phyloP scores from a whole-genome alignment of 2,797 vertebrate genomes.

The Vipera ursinii region DNA sequence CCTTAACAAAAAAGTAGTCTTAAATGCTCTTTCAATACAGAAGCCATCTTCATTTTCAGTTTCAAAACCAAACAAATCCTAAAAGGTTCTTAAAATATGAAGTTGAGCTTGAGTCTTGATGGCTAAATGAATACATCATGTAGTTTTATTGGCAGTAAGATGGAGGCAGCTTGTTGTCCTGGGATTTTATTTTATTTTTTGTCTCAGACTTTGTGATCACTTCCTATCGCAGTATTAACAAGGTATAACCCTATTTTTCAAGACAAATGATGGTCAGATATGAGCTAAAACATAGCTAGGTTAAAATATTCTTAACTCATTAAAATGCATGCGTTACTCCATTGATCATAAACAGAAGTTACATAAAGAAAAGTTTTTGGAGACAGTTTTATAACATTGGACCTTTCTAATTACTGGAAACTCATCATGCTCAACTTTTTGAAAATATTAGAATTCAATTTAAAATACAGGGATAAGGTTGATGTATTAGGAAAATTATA shows the following conservation, averaged over 20 bases:
- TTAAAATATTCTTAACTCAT: conserved; percentile 51
- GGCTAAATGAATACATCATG: background rate
- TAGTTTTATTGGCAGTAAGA: background rate
- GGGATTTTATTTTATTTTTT: background rate
- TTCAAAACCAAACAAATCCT: conserved; percentile 40
- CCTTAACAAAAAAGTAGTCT: conserved; percentile 53
- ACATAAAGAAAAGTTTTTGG: background rate
- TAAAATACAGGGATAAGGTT: background rate
- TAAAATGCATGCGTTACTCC: conserved; percentile 28
- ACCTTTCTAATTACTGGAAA: background rate
- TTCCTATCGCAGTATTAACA: background rate
- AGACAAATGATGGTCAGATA: background rate
- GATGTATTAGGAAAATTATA: background rate
- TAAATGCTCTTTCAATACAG: conserved; percentile 2
- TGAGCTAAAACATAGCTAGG: background rate
- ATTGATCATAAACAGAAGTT: background rate
- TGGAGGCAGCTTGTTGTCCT: background rate
- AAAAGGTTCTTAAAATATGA: conserved; percentile 42
- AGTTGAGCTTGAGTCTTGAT: background rate
- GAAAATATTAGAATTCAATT: background rate
- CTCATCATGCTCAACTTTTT: background rate
- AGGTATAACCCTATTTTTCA: background rate
- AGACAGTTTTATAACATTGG: background rate
- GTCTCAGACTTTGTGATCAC: background rate
- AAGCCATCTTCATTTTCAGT: conserved; percentile 16